Evolutionary conservation across 2,797 vertebrate genomes (phyloP).

Genomic region (Lepilemur septentrionalis): DNA sequence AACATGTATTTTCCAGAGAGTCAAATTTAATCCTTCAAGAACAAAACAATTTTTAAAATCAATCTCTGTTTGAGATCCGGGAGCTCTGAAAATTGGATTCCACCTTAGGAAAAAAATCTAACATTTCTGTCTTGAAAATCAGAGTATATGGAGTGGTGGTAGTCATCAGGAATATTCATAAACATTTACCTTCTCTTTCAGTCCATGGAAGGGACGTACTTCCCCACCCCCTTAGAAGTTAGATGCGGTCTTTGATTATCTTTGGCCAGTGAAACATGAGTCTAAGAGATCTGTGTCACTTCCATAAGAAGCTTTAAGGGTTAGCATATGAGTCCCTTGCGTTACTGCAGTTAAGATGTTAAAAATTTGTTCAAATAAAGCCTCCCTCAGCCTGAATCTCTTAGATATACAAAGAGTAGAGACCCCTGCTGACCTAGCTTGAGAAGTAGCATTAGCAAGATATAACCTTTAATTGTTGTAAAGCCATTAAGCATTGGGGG

Average conservation of each 20-base stretch:
- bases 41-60: not conserved
- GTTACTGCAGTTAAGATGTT: not conserved
- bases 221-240: not conserved
- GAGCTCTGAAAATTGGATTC: not conserved
- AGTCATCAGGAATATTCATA: not conserved
- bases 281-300: not conserved
- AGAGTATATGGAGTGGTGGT: not conserved
- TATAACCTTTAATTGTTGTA: not conserved
- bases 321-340: not conserved
- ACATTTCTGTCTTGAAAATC: not conserved
- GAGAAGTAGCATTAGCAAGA: not conserved
- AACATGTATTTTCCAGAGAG: not conserved
- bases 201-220: fast-evolving
- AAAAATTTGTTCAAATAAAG: not conserved
- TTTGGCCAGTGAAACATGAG: not conserved
- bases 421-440: not conserved
- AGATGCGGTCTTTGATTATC: not conserved
- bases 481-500: not conserved
- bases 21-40: constrained; percentile 17
- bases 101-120: not conserved
- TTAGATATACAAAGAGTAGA: not conserved
- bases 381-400: not conserved
- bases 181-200: not conserved
- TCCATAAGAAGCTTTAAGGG: not conserved
- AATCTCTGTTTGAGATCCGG: not conserved